Evolutionary conservation across 2,888 invertebrate species (phyloP), one percentile per base, ranked within the genome.

Genomic region (Synergus japonicus): DNA sequence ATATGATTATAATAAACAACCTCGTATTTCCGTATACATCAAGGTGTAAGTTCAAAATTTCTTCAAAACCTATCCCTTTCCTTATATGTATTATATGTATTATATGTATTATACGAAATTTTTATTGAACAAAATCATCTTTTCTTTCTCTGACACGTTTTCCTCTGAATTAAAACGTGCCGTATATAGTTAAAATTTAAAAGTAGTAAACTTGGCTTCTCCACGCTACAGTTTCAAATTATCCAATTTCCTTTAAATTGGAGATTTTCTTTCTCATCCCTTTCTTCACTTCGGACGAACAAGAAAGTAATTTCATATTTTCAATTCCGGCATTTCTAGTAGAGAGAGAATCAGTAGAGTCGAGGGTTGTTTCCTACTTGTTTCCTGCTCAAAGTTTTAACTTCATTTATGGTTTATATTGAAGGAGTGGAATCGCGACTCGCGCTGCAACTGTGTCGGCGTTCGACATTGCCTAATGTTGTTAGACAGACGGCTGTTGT

Each of bases 1-100:
- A 91, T 90, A 91, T 89, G 89, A 91, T 90, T 91, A 91, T 89
- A 92, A 92, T 92, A 91, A 92, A 92, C 91, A 90, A 91, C 89
- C 91, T 91, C 91, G 91, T 92, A 92, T 92, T 92, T 92, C 91
- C 90, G 90, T 92, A 92, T 80, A 85, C 76, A 77, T 60, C 73
- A 54, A 73, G 15, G 73, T 58, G 73, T 73, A 37, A 29, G 15
- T 1, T 22, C 2, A 54, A 1, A 54, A 12, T 73, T 73, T 37
- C 54, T 54, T 41, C 41, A 49, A 66, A n/a, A 0, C n/a, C 22
- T 54, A 44, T 29, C 7, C 65, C 22, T 10, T 63, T 43, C n/a
- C 54, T 22, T 63, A 12, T 37, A 58, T n/a, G n/a, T n/a, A n/a
- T n/a, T n/a, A n/a, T n/a, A n/a, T n/a, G n/a, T n/a, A n/a, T n/a